Evolutionary conservation across 1,140 invertebrate species (phyloP).

Genomic region (Dendrolimus punctatus): DNA sequence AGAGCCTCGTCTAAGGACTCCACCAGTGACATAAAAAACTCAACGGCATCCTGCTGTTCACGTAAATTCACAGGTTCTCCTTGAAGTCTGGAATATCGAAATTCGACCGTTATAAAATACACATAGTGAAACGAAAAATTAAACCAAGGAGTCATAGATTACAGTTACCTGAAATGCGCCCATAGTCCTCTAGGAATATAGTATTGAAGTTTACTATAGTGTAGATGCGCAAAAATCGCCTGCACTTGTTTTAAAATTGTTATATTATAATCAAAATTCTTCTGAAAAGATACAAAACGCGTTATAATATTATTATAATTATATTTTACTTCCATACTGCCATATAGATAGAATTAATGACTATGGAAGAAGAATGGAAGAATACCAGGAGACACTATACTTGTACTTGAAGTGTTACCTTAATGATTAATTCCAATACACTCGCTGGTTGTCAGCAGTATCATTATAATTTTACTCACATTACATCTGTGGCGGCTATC

Average conservation of each 20-base stretch:
- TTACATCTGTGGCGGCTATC: too few relatives aligned
- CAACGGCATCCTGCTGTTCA: slow-evolving; percentile 98
- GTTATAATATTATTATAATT: slow-evolving; percentile 1
- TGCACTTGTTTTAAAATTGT: slow-evolving; percentile 97
- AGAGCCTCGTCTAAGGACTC: slow-evolving; percentile 97
- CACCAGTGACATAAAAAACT: slow-evolving; percentile 98
- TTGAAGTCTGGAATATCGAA: slow-evolving; percentile 69
- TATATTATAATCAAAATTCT: slow-evolving; percentile 91
- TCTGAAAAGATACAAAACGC: slow-evolving; percentile 39
- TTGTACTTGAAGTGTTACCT: too few relatives aligned
- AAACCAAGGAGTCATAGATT: background rate
- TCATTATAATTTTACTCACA: too few relatives aligned
- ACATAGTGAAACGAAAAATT: background rate
- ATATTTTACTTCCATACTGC: background rate
- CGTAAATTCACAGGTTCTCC: slow-evolving; percentile 97
- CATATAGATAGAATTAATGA: too few relatives aligned
- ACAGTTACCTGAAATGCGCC: slow-evolving; percentile 94
- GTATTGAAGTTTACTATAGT: slow-evolving; percentile 96
- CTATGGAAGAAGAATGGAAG: too few relatives aligned
- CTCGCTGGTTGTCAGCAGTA: too few relatives aligned
- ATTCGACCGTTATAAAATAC: background rate
- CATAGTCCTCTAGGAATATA: slow-evolving; percentile 97
- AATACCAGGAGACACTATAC: too few relatives aligned
- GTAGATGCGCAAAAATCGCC: slow-evolving; percentile 97
- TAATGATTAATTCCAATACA: too few relatives aligned